Conservation (phyloP, 2,888 invertebrate species). For the Molanna angustata region DNA sequence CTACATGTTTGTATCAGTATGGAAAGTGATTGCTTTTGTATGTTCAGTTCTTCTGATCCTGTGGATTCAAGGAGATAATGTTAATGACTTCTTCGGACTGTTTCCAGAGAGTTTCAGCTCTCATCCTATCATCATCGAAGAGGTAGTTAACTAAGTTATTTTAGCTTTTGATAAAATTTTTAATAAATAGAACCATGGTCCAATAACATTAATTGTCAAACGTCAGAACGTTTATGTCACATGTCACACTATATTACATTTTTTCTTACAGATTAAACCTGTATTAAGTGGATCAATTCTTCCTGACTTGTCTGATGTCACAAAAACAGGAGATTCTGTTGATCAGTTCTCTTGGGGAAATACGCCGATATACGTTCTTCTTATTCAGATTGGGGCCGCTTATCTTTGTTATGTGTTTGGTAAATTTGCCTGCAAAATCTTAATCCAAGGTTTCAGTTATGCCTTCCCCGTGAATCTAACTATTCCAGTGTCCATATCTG, state of each 20-base stretch:
- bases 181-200: too few species aligned
- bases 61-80: slow-evolving; percentile 72
- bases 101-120: slow-evolving; percentile 72
- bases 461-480: slow-evolving; percentile 94
- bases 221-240: too few species aligned
- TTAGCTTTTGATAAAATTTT: too few species aligned
- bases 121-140: slow-evolving; percentile 76
- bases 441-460: slow-evolving; percentile 96
- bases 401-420: slow-evolving; percentile 91
- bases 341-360: slow-evolving; percentile 68
- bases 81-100: slow-evolving; percentile 73
- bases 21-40: slow-evolving; percentile 85
- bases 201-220: too few species aligned
- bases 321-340: slow-evolving; percentile 72
- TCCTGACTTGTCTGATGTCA: slow-evolving; percentile 74
- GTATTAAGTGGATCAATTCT: slow-evolving; percentile 58
- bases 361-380: slow-evolving; percentile 71
- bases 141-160: too few species aligned
- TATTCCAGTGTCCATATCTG: slow-evolving; percentile 84
- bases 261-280: slow-evolving; percentile 54
- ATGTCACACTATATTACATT: neutral
- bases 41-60: slow-evolving; percentile 70
- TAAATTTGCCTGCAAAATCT: slow-evolving; percentile 94
- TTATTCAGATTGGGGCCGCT: slow-evolving; percentile 79
- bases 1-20: slow-evolving; percentile 85